Percentiles rank a stretch among this genome's conserved stretches.
phyloP scores from a whole-genome alignment of 2,797 vertebrate genomes.

The Naso thynnoides region DNA sequence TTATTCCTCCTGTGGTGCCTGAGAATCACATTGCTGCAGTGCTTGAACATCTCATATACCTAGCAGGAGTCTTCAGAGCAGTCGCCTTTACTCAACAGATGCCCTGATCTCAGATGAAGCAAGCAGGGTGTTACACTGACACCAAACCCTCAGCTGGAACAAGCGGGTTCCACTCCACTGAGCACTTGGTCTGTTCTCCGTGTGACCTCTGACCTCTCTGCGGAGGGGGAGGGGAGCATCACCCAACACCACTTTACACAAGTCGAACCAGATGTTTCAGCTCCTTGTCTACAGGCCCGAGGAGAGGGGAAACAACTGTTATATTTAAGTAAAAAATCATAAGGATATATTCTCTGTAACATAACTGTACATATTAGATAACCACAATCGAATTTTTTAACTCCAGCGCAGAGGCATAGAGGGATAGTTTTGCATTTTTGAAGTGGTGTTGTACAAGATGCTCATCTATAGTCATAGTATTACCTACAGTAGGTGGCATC shows the following conservation, averaged over 20 bases:
- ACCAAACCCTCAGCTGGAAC: conserved; percentile 31
- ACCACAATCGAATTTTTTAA: not conserved
- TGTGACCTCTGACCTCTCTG: conserved; percentile 56
- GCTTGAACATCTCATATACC: no score
- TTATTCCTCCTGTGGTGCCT: not conserved
- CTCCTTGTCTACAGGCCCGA: conserved; percentile 1
- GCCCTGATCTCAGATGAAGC: conserved; percentile 1
- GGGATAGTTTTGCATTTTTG: no score
- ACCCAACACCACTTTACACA: conserved; percentile 18
- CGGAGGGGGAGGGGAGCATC: conserved; percentile 10
- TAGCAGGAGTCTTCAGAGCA: not conserved
- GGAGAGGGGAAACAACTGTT: not conserved
- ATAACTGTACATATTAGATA: not conserved
- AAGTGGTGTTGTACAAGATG: no score
- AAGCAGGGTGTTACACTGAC: conserved; percentile 14
- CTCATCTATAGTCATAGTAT: not conserved
- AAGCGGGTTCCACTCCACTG: conserved; percentile 29
- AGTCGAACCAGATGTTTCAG: conserved; percentile 47
- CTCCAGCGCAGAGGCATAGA: not conserved
- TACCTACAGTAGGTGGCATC: no score
- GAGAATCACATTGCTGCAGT: conserved; percentile 13
- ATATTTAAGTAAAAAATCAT: not conserved
- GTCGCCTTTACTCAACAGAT: conserved; percentile 12
- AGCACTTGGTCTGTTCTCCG: conserved; percentile 8
- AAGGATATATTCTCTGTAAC: not conserved